Conservation (phyloP, 2,797 vertebrate genomes). For the Pelodytes ibericus region DNA sequence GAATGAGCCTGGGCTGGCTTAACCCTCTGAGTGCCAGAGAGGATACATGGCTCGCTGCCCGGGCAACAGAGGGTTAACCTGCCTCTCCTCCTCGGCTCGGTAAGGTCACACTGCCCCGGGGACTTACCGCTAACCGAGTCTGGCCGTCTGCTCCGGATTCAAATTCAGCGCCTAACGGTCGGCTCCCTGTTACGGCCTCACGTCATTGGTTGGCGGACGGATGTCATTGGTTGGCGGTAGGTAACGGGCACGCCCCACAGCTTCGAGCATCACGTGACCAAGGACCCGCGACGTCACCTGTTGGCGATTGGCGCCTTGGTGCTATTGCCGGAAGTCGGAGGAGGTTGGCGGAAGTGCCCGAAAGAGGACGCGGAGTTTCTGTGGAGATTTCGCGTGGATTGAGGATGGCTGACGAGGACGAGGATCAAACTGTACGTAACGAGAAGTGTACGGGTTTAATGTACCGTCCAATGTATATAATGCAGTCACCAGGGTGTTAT, state of each 20-base stretch:
- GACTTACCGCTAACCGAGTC: background rate
- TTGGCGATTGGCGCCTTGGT: background rate
- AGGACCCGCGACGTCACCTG: background rate
- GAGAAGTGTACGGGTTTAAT: too few species aligned
- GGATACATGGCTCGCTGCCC: too few species aligned
- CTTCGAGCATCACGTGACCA: too few species aligned
- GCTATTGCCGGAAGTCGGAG: background rate
- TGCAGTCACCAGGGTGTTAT: too few species aligned
- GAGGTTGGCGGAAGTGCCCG: background rate
- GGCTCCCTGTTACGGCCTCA: background rate
- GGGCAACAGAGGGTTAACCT: too few species aligned
- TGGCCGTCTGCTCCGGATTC: background rate
- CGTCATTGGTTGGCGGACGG: too few species aligned
- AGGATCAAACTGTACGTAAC: constrained; percentile 69
- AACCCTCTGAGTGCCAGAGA: too few species aligned
- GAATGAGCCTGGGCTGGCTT: too few species aligned
- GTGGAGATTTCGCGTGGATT: background rate
- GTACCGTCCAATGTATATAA: too few species aligned
- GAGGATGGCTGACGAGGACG: constrained; percentile 74
- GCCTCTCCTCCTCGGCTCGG: too few species aligned
- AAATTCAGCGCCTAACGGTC: constrained; percentile 23
- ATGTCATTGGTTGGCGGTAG: too few species aligned
- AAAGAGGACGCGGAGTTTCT: background rate
- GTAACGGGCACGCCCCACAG: too few species aligned
- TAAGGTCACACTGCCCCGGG: background rate